A percentile compares a stretch with the other conserved stretches of the same genome.
Conservation (phyloP, 2,888 invertebrate species). For the Achlya flavicornis region DNA sequence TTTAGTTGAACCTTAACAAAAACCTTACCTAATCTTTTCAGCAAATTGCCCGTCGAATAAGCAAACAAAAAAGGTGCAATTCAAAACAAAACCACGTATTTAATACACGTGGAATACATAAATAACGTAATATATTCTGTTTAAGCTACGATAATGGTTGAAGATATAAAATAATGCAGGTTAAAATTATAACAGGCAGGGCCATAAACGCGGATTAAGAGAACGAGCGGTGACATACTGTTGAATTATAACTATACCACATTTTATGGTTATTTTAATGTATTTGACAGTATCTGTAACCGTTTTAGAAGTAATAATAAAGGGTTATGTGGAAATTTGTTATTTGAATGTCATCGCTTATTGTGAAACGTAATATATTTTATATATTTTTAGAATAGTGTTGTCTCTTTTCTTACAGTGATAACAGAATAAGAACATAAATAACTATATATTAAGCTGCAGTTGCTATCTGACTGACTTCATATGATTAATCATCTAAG, state of each 20-base stretch:
- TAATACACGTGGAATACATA: conserved; percentile 56
- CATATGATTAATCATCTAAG: too few species aligned
- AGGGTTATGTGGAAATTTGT: conserved; percentile 39
- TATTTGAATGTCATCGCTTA: conserved; percentile 33
- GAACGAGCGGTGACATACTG: conserved; percentile 62
- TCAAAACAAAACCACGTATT: conserved; percentile 19
- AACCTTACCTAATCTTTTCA: not conserved
- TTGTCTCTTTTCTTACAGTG: too few species aligned
- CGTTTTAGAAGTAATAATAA: conserved; percentile 44
- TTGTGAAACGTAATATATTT: conserved; percentile 16
- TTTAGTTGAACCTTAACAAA: not conserved
- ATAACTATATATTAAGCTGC: too few species aligned
- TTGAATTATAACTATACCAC: conserved; percentile 38
- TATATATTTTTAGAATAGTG: not conserved
- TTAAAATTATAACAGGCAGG: conserved; percentile 65
- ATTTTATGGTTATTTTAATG: conserved; percentile 25
- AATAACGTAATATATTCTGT: conserved; percentile 56
- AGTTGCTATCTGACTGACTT: too few species aligned
- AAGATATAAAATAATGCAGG: conserved; percentile 70
- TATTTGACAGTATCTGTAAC: conserved; percentile 38
- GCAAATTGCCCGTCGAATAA: not conserved
- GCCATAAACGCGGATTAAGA: conserved; percentile 68
- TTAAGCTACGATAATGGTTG: conserved; percentile 63
- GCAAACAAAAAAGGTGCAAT: conserved; percentile 21
- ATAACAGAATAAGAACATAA: too few species aligned